A percentile compares a stretch with the other conserved stretches of the same genome.
These are phyloP conservation scores for Amiota communis DNA, from an alignment of 2,888 invertebrate species.

Conservation along the genomic window DNA sequence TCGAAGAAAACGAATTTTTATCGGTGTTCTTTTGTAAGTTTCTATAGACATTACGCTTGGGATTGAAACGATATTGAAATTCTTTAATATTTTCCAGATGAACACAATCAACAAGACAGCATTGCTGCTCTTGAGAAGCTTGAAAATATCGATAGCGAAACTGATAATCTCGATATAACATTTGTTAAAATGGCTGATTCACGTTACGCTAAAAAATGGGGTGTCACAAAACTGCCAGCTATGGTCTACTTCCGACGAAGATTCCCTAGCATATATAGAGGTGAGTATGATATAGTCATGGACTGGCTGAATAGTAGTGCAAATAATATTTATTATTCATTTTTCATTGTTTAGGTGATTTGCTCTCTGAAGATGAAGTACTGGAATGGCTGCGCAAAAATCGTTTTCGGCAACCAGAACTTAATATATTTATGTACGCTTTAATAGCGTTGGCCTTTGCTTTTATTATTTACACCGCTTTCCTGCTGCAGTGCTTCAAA, in stretches of 20 bases:
- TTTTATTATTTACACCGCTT: constrained; percentile 91
- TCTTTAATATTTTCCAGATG: constrained; percentile 76
- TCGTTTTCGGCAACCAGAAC: constrained; percentile 91
- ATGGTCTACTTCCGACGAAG: constrained; percentile 92
- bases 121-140: constrained; percentile 87
- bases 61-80: background rate
- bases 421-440: constrained; percentile 95
- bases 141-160: constrained; percentile 95
- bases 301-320: too few species aligned
- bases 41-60: background rate
- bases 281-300: constrained; percentile 73
- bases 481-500: constrained; percentile 91
- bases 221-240: constrained; percentile 91
- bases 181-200: constrained; percentile 95
- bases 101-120: constrained; percentile 86
- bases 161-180: constrained; percentile 93
- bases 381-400: constrained; percentile 95
- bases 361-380: constrained; percentile 88
- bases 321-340: background rate
- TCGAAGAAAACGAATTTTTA: constrained; percentile 95
- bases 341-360: constrained; percentile 79
- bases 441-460: constrained; percentile 88
- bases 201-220: constrained; percentile 94
- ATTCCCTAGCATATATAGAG: constrained; percentile 94
- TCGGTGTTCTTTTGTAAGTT: constrained; percentile 92